Conservation (phyloP, 2,113 vertebrate genomes). For the Seriola dumerili region DNA sequence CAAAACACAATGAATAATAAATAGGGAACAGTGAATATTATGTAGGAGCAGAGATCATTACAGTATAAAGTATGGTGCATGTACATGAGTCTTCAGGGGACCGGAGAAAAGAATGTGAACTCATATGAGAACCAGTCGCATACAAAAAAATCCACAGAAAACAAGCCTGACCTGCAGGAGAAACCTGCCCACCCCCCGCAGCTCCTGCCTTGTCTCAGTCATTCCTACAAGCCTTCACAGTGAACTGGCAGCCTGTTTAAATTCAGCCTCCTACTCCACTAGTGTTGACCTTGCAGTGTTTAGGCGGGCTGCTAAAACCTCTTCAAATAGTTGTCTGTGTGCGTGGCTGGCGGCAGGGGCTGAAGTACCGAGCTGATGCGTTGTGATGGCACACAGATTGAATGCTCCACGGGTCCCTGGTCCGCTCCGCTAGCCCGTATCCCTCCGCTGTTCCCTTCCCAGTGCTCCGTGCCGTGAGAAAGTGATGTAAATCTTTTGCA, state of each 20-base stretch:
- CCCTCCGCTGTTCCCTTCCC: constrained; percentile 17
- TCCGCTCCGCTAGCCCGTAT: constrained; percentile 33
- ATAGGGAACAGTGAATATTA: constrained; percentile 42
- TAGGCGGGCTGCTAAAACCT: constrained; percentile 58
- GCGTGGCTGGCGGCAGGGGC: constrained; percentile 14
- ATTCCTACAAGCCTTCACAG: constrained; percentile 15
- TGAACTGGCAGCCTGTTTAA: constrained; percentile 51
- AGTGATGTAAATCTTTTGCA: constrained; percentile 73
- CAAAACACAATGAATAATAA: constrained; percentile 73
- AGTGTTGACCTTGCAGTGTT: constrained; percentile 70
- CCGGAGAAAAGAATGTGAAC: constrained; percentile 7
- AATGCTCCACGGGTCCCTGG: constrained; percentile 55
- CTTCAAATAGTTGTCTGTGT: constrained; percentile 45
- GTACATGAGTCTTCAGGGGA: background rate
- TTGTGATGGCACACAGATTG: constrained; percentile 64
- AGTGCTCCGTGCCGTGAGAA: constrained; percentile 25
- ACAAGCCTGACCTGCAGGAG: background rate
- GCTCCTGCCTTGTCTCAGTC: constrained; percentile 13
- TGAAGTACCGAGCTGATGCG: constrained; percentile 48
- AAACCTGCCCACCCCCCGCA: background rate
- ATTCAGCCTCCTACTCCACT: constrained; percentile 34
- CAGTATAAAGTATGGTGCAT: background rate
- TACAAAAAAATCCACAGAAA: background rate
- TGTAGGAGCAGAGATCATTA: constrained; percentile 28
- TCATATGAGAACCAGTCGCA: background rate